Evolutionary conservation across 1,140 invertebrate species (phyloP), one percentile per base, ranked within the genome.

Genomic region (Drosophila azteca): DNA sequence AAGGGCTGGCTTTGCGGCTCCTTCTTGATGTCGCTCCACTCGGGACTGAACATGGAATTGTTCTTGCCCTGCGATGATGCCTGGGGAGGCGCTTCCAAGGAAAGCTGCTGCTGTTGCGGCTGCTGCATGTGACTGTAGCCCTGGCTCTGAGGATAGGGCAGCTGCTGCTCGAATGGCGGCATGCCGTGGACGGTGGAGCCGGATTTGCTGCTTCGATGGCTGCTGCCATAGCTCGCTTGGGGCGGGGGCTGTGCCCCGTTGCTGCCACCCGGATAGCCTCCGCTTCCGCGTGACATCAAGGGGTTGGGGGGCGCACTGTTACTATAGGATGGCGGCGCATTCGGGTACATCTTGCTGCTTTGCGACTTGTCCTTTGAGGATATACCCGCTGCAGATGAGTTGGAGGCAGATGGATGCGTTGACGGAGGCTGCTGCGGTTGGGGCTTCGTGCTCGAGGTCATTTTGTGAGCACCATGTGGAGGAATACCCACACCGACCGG

Each of bases 41-140:
- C 90, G 8, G 90, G 90, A 60, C 90, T 91, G 39, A 91, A 91
- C 35, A 91, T 63, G 0, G 90, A 91, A 15, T 74, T 71, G 50
- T 88, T 79, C 51, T 87, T 77, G 43, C 49, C 61, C 45, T 81
- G 87, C 11, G 64, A 41, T 13, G 54, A 45, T 39, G 58, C 22
- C 39, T 53, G 49, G 5, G 58, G 35, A 0, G 52, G 8, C 9
- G 76, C 59, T 2, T 73, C 77, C 6, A 43, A 39, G 6, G 59
- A 51, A 15, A 70, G 51, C 41, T 78, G 68, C 31, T 58, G 67
- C 9, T 71, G 67, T 35, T 68, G 63, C 13, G 45, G 52, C 39
- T 70, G 78, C 15, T 88, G 84, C 67, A 82, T 70, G 15, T 82
- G 75, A 66, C 59, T 70, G 63, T 79, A 89, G 79, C 67, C 41